Conservation (phyloP, 1,140 invertebrate genomes). For the Zaprionus kolodkinae region DNA sequence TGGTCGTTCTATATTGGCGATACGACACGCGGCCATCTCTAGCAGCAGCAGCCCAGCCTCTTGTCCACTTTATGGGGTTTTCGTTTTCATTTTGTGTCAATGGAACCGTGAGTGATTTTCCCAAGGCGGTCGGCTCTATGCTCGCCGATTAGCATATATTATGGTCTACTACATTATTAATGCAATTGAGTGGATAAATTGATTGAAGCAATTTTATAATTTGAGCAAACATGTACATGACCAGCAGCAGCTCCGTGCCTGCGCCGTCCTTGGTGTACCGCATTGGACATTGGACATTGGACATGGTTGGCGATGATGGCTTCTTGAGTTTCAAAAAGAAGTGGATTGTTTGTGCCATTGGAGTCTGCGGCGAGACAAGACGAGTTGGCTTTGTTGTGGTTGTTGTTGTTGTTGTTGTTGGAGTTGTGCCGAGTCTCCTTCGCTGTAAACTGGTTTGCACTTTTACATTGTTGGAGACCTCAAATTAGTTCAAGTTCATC, state of each 20-base stretch:
- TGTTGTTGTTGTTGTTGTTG: constrained; percentile 3
- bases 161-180: constrained; percentile 36
- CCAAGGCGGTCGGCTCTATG: constrained; percentile 33
- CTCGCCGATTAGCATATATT: constrained; percentile 12
- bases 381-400: constrained; percentile 9
- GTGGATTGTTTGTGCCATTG: constrained; percentile 67
- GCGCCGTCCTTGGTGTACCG: constrained; percentile 62
- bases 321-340: constrained; percentile 57
- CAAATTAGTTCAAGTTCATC: constrained; percentile 78
- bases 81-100: constrained; percentile 27
- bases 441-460: constrained; percentile 73
- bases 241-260: constrained; percentile 13
- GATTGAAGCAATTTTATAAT: constrained; percentile 57
- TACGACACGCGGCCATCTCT: constrained; percentile 11
- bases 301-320: constrained; percentile 34
- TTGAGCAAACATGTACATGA: constrained; percentile 17
- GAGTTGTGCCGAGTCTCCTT: constrained; percentile 47
- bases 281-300: constrained; percentile 23
- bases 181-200: constrained; percentile 57
- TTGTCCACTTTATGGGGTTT: constrained; percentile 21
- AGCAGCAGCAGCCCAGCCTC: constrained; percentile 9
- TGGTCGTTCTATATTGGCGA: neutral
- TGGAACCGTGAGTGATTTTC: constrained; percentile 16
- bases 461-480: constrained; percentile 65
- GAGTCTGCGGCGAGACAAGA: constrained; percentile 12